Percentiles rank a stretch among this genome's conserved stretches.
phyloP scores from a whole-genome alignment of 2,113 vertebrate species.

The Zosterops hypoxanthus region DNA sequence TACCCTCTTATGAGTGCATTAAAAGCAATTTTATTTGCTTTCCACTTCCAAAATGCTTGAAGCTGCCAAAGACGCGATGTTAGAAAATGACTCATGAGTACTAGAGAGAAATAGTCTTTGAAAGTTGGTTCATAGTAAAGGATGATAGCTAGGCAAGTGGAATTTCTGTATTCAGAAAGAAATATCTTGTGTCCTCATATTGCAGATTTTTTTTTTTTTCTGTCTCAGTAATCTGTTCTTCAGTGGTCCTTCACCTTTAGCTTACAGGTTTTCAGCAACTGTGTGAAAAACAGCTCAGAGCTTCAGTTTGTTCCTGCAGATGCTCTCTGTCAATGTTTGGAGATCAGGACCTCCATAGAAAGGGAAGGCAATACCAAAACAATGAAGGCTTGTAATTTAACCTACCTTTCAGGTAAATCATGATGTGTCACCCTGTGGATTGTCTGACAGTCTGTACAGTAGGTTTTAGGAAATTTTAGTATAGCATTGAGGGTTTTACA shows the following conservation, averaged over 20 bases:
- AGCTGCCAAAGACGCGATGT: conserved; percentile 30
- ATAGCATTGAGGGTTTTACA: neutral
- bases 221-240: conserved; percentile 2
- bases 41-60: conserved; percentile 60
- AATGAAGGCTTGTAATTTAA: neutral
- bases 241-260: conserved; percentile 26
- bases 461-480: neutral
- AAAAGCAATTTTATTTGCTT: conserved; percentile 67
- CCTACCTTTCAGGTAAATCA: neutral
- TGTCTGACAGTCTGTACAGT: neutral
- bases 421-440: neutral
- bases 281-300: neutral
- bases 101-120: conserved; percentile 21
- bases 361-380: neutral
- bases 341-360: neutral
- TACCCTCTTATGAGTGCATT: conserved; percentile 64
- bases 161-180: conserved; percentile 7
- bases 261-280: conserved; percentile 1
- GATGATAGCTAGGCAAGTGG: conserved; percentile 34
- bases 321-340: neutral
- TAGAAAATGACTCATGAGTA: conserved; percentile 60
- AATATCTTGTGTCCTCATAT: neutral
- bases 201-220: neutral
- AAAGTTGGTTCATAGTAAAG: conserved; percentile 36
- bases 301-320: neutral